Evolutionary conservation across 2,797 vertebrate genomes (phyloP).

Genomic region (Syndactyla subalaris): DNA sequence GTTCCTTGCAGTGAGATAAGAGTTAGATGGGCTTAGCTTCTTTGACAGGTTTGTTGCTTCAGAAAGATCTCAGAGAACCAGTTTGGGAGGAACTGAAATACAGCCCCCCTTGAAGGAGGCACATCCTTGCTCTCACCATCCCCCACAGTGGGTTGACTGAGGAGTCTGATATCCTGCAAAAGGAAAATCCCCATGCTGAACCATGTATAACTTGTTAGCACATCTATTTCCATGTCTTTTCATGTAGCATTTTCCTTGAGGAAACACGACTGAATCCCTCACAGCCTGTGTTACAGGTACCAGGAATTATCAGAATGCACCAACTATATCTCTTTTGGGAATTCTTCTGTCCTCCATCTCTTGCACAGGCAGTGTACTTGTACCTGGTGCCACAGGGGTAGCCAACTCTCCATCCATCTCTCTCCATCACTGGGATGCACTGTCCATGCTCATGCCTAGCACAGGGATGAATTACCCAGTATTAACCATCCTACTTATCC

Average conservation of each 20-base stretch:
- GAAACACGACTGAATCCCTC: background rate
- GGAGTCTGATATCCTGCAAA: background rate
- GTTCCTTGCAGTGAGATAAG: background rate
- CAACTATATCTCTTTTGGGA: background rate
- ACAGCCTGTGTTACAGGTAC: background rate
- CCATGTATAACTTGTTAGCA: background rate
- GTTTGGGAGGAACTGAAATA: background rate
- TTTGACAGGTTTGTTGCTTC: background rate
- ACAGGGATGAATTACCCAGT: background rate
- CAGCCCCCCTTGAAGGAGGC: background rate
- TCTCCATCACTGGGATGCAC: background rate
- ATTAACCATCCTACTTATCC: background rate
- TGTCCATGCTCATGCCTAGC: background rate
- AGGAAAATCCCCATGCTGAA: background rate
- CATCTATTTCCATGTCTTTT: background rate
- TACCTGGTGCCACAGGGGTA: background rate
- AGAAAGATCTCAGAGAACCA: background rate
- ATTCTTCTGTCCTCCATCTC: background rate
- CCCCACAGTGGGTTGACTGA: background rate
- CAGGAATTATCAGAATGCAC: background rate
- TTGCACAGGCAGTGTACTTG: background rate
- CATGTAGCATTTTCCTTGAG: background rate
- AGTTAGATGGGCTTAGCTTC: background rate
- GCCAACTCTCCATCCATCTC: background rate
- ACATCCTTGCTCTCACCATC: background rate